phyloP scores from a whole-genome alignment of 2,888 invertebrate genomes.

The Phengaris arion region DNA sequence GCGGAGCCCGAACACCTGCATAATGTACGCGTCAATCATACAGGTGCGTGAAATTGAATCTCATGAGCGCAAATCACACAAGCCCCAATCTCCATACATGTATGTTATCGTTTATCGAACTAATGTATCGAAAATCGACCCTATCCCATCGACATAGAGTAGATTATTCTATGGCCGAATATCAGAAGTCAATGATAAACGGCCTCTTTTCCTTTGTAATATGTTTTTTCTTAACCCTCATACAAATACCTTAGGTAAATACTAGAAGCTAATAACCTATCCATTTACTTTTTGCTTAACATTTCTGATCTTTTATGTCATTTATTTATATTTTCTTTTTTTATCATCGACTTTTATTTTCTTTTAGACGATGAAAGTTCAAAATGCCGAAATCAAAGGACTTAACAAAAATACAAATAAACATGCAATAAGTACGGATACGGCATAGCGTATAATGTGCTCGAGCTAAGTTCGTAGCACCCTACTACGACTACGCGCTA shows the following conservation, averaged over 20 bases:
- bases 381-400: no score
- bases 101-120: conserved; percentile 47
- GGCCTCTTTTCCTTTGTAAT: conserved; percentile 44
- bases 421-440: no score
- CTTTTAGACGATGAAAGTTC: background rate
- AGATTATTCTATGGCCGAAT: conserved; percentile 34
- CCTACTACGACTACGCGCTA: background rate
- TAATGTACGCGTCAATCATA: conserved; percentile 72
- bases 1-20: conserved; percentile 56
- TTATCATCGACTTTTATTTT: background rate
- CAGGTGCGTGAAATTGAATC: conserved; percentile 73
- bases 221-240: conserved; percentile 41
- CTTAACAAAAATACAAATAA: no score
- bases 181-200: conserved; percentile 47
- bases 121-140: conserved; percentile 42
- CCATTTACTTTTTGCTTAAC: background rate
- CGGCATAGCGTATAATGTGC: background rate
- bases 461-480: background rate
- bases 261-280: conserved; percentile 8
- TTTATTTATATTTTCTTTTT: conserved; percentile 6
- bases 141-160: conserved; percentile 41
- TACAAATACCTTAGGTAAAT: conserved; percentile 26
- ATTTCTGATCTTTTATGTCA: background rate
- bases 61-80: conserved; percentile 73
- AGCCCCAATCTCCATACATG: conserved; percentile 57